Conservation (phyloP, 2,797 vertebrate species). For the Melanotaenia trifasciata region DNA sequence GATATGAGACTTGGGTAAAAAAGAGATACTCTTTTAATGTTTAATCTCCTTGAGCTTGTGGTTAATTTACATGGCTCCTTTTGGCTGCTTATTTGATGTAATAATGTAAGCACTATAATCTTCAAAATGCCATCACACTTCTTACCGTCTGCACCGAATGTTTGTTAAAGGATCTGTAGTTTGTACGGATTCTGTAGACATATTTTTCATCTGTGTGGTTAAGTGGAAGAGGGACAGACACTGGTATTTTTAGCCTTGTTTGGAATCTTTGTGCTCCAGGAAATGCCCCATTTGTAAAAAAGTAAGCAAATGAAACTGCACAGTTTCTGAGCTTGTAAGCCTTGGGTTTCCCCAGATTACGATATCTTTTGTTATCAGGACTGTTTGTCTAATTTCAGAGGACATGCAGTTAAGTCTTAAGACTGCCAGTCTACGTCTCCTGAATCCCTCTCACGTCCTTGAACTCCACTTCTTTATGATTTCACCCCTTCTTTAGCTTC, state of each 20-base stretch:
- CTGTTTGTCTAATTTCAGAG: constrained; percentile 1
- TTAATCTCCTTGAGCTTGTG: constrained; percentile 25
- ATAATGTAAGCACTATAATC: not conserved
- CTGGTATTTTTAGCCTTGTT: constrained; percentile 55
- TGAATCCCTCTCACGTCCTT: constrained; percentile 1
- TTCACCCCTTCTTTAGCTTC: not conserved
- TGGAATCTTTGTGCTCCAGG: constrained; percentile 59
- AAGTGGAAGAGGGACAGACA: not conserved
- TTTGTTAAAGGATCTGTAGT: not conserved
- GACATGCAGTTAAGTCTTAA: not conserved
- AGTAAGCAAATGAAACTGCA: constrained; percentile 30
- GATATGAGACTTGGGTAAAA: not conserved
- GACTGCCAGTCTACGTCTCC: not conserved
- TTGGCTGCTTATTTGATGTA: not conserved
- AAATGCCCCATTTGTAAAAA: constrained; percentile 63
- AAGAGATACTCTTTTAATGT: not conserved
- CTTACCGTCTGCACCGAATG: constrained; percentile 5
- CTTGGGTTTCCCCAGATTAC: constrained; percentile 13
- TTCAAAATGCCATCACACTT: constrained; percentile 4
- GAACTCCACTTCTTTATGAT: not conserved
- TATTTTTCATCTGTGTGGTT: not conserved
- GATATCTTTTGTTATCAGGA: constrained; percentile 27
- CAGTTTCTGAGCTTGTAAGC: constrained; percentile 6
- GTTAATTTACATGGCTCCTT: constrained; percentile 3
- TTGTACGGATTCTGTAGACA: constrained; percentile 5